These are phyloP conservation scores for Conchocele bisecta DNA, from an alignment of 2,888 invertebrate genomes.

Conservation along the genomic window DNA sequence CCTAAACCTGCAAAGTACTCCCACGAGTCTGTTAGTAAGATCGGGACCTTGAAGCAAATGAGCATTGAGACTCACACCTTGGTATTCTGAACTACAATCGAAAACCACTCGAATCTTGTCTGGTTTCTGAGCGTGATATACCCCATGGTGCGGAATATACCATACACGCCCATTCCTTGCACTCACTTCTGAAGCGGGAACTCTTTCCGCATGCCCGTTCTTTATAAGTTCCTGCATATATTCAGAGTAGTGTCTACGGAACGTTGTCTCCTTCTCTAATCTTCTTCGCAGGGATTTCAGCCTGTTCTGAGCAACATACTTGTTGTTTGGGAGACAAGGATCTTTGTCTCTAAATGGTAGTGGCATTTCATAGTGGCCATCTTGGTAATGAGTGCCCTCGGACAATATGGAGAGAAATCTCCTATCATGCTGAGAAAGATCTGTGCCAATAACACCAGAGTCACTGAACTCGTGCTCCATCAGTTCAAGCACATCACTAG, in stretches of 20 bases:
- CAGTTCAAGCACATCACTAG: background rate
- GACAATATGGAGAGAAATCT: too few species aligned
- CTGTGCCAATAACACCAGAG: too few species aligned
- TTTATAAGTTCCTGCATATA: slow-evolving; percentile 7
- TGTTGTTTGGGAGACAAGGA: slow-evolving; percentile 14
- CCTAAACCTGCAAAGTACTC: slow-evolving; percentile 57
- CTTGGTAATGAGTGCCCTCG: too few species aligned
- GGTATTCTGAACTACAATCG: slow-evolving; percentile 38
- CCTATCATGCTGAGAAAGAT: too few species aligned
- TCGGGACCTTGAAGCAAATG: slow-evolving; percentile 54
- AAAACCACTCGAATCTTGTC: slow-evolving; percentile 52
- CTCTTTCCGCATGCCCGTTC: slow-evolving; percentile 5
- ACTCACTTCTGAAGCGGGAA: background rate
- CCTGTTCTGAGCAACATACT: slow-evolving; percentile 1
- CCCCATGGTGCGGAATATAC: slow-evolving; percentile 59
- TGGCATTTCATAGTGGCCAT: slow-evolving; percentile 35
- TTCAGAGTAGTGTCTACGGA: slow-evolving; percentile 5
- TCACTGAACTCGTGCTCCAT: too few species aligned
- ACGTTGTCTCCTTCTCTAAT: background rate
- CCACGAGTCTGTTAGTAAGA: slow-evolving; percentile 50
- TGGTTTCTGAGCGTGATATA: slow-evolving; percentile 43
- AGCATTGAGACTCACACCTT: slow-evolving; percentile 25
- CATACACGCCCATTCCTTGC: slow-evolving; percentile 16
- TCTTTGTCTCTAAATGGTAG: slow-evolving; percentile 29
- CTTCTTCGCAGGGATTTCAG: background rate